Conservation (phyloP, 2,113 vertebrate genomes). For the Morone chrysops region DNA sequence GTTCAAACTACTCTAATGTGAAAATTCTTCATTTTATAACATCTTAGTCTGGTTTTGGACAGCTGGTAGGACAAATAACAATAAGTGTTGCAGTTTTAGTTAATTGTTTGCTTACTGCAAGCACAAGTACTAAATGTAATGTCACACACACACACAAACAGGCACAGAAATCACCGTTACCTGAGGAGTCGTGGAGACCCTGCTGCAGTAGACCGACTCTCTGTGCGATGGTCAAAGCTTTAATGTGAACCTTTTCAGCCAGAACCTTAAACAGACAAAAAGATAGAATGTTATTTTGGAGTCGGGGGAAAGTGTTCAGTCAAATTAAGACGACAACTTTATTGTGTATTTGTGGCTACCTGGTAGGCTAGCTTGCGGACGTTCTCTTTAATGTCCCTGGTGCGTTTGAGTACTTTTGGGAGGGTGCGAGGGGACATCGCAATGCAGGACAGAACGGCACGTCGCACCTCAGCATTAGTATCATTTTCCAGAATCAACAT, state of each 20-base stretch:
- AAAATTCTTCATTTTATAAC: neutral
- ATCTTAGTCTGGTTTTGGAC: too few relatives aligned
- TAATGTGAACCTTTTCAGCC: slow-evolving; percentile 94
- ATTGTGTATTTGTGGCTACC: slow-evolving; percentile 77
- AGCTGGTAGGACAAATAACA: too few relatives aligned
- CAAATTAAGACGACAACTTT: neutral
- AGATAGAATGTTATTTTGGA: neutral
- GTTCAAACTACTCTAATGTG: neutral
- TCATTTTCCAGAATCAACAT: slow-evolving; percentile 91
- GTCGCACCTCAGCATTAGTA: slow-evolving; percentile 91
- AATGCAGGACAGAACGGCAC: slow-evolving; percentile 94
- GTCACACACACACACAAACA: slow-evolving; percentile 7
- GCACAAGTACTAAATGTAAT: neutral
- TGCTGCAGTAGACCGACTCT: slow-evolving; percentile 93
- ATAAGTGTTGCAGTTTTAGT: neutral
- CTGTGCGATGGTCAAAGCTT: slow-evolving; percentile 93
- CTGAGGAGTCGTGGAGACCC: slow-evolving; percentile 93
- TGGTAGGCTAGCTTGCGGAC: slow-evolving; percentile 94
- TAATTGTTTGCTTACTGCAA: neutral
- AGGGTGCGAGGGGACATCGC: slow-evolving; percentile 90
- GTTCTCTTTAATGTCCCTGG: slow-evolving; percentile 91
- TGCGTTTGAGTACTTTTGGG: slow-evolving; percentile 90
- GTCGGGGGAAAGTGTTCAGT: neutral
- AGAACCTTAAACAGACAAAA: slow-evolving; percentile 86
- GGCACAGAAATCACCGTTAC: slow-evolving; percentile 73